Base-by-base conservation (phyloP, 2,888 invertebrate species). In the Parascotia fuliginaria region DNA sequence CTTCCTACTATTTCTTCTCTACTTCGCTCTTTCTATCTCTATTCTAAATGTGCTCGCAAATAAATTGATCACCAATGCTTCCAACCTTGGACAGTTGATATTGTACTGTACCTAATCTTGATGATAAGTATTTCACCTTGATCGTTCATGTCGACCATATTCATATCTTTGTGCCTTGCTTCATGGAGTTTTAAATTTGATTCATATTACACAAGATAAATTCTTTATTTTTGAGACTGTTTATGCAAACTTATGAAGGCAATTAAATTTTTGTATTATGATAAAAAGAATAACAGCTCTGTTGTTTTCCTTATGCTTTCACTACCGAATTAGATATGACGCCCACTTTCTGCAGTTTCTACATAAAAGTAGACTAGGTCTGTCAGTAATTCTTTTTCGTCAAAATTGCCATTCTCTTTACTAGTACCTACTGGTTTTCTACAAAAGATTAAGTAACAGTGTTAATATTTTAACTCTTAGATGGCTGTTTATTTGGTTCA, bases 111-210 rank as follows among this genome's bases (percentile, higher is more conserved):
- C n/a, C n/a, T n/a, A 50, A 60, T 60, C 55, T 50, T 41, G 41
- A 56, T 49, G 51, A 65, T 55, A 64, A 55, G 55, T 55, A 12
- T 50, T 41, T 61, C 22, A 43, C 58, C 65, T 61, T 64, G 65
- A 55, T 64, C 55, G 50, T 2, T 15, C 9, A 22, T 43, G 41
- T 48, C 14, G 46, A 42, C 45, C 42, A 46, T 57, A 48, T 46
- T 50, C 19, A 50, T 55, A 53, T 57, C 38, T 37, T 34, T 22
- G 19, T 49, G 27, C 29, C 38, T 41, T 45, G 16, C 33, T 15
- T 13, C 42, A 42, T 43, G 24, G 11, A 16, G 6, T 42, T 42
- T 27, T 36, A 36, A 22, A 41, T 29, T 33, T 32, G 15, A 45
- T 38, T 44, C 13, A 16, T 33, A n/a, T n/a, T n/a, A n/a, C n/a